Evolutionary conservation across 30 jellyfish, hydroid and myxozoan genomes (phyloP), one percentile per base, ranked within the genome.

Genomic region (Aurelia aurita complex sp. Pacific): DNA sequence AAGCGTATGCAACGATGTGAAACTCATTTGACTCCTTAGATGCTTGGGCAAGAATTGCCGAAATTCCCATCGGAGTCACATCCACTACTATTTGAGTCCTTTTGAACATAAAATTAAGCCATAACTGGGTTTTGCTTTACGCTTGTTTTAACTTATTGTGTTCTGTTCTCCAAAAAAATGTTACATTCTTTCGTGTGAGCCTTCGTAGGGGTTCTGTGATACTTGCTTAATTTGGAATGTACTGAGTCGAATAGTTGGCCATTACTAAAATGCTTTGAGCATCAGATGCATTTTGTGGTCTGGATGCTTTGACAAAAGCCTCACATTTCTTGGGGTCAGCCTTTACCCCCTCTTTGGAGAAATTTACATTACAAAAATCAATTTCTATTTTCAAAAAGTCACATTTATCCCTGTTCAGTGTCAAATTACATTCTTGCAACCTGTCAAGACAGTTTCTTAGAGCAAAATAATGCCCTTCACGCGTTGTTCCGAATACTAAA

Each of bases 261-360:
- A 81, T 34, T 34, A 75, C 90, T 17, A 81, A 74, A 69, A 84
- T 34, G 18, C 81, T 52, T 53, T 81, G 73, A 38, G 74, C 81
- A 72, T 40, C 81, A 43, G 77, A 18, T 43, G 55, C 88, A 55
- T 36, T 60, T 74, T 72, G 29, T 52, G 87, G 74, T 43, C 32
- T 70, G 14, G 77, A 15, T 14, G 75, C 34, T 43, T 52, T 74
- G 60, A 50, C 65, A 11, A 14, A 68, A 40, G 11, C 4, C 50
- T 54, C 75, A 6, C 35, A 63, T 72, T 32, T 53, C 32, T 15
- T 76, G 42, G 54, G 75, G 94, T 72, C 76, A 83, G 10, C 38
- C 29, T 23, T 23, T 23, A 23, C 29, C 29, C 29, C 29, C 29
- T 23, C 29, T 23, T 23, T 23, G 29, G 19, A 5, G 40, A 34